phyloP scores from a whole-genome alignment of 2,113 vertebrate genomes.

The Psilopsiagon aymara region DNA sequence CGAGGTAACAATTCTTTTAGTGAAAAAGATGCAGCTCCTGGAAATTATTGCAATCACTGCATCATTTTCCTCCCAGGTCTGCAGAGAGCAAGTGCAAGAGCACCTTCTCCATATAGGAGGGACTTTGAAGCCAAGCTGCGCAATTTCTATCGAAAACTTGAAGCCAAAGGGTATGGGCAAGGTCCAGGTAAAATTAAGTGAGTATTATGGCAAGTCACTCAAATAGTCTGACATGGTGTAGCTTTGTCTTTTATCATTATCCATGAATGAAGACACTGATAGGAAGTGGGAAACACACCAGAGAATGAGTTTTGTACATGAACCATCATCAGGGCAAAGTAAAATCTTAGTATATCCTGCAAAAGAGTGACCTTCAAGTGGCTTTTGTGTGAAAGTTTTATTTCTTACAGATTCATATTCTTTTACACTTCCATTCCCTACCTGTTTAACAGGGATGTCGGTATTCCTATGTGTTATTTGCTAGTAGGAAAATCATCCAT shows the following conservation, averaged over 20 bases:
- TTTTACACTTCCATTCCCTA: not conserved
- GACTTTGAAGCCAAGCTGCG: conserved; percentile 98
- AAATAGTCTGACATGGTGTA: not conserved
- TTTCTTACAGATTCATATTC: not conserved
- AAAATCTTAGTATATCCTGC: not conserved
- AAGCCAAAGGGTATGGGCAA: conserved; percentile 97
- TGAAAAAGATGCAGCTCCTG: not conserved
- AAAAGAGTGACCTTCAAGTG: not conserved
- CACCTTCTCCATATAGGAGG: conserved; percentile 95
- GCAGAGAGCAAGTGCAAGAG: conserved; percentile 89
- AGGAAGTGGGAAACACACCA: not conserved
- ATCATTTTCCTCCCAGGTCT: conserved; percentile 77
- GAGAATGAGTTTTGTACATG: not conserved
- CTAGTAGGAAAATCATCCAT: not conserved
- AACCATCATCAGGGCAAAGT: not conserved
- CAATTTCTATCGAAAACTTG: conserved; percentile 97
- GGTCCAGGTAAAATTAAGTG: conserved; percentile 99
- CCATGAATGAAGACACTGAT: not conserved
- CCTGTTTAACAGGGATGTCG: not conserved
- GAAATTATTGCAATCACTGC: not conserved
- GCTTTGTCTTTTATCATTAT: not conserved
- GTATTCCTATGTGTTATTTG: not conserved
- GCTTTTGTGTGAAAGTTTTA: not conserved
- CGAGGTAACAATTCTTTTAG: not conserved
- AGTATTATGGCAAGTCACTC: conserved; percentile 62